These are phyloP conservation scores for Nycticryphes semicollaris DNA, from an alignment of 2,113 vertebrate genomes.

Conservation along the genomic window DNA sequence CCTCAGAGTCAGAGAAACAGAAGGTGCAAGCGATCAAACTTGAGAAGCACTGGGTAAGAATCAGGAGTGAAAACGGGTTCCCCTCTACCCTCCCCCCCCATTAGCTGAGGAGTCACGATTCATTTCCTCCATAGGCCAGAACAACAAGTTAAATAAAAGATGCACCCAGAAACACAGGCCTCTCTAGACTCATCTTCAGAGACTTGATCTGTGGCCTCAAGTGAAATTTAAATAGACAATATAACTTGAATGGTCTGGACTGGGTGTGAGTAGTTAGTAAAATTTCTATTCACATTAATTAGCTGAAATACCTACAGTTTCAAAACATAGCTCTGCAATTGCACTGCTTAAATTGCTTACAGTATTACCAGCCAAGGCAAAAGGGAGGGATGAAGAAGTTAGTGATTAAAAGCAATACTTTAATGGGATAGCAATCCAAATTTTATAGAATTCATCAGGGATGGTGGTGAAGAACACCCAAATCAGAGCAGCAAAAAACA, in stretches of 20 bases:
- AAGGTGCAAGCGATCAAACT: not conserved
- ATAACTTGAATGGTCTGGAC: not conserved
- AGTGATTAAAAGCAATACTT: not conserved
- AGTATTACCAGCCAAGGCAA: not conserved
- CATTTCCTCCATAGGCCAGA: not conserved
- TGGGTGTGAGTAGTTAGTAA: not conserved
- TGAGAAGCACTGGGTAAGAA: not conserved
- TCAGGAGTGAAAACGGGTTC: not conserved
- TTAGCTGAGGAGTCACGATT: not conserved
- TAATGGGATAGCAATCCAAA: not conserved
- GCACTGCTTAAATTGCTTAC: not conserved
- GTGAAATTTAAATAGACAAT: not conserved
- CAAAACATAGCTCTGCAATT: not conserved
- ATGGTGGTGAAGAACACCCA: not conserved
- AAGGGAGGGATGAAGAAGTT: not conserved
- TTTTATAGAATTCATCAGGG: not conserved
- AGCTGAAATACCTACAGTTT: constrained; percentile 7
- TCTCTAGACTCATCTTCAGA: not conserved
- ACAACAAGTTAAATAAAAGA: not conserved
- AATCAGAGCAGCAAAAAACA: not conserved
- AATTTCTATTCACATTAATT: constrained; percentile 27
- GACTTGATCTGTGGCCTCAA: not conserved
- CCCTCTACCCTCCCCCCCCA: no score
- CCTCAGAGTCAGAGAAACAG: not conserved
- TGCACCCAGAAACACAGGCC: not conserved